Evolutionary conservation across 2,888 invertebrate genomes (phyloP).

Genomic region (Eilema griseolum): DNA sequence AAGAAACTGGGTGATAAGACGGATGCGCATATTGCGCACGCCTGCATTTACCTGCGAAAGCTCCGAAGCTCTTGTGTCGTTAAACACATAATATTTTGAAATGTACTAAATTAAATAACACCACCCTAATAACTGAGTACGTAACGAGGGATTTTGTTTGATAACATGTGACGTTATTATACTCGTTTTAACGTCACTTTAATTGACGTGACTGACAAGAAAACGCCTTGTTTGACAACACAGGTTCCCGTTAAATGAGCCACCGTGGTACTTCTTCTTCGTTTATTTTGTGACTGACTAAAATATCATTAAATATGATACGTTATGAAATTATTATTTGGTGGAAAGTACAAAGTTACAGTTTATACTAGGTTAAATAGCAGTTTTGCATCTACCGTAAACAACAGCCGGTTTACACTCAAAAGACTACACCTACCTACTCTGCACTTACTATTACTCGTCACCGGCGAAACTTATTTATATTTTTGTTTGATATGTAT

Average conservation of each 20-base stretch:
- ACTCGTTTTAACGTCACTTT: constrained; percentile 53
- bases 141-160: constrained; percentile 43
- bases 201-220: constrained; percentile 59
- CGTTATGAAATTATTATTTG: not conserved
- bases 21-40: too few relatives aligned
- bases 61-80: too few relatives aligned
- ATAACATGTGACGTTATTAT: constrained; percentile 42
- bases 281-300: not conserved
- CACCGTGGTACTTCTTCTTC: constrained; percentile 22
- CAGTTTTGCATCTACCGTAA: too few relatives aligned
- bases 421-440: too few relatives aligned
- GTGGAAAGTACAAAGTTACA: too few relatives aligned
- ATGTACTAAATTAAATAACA: constrained; percentile 8
- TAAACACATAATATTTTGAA: not conserved
- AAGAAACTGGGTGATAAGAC: too few relatives aligned
- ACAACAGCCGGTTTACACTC: too few relatives aligned
- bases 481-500: too few relatives aligned
- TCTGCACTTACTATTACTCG: too few relatives aligned
- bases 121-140: constrained; percentile 28
- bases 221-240: constrained; percentile 44
- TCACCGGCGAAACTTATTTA: too few relatives aligned
- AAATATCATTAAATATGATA: not conserved
- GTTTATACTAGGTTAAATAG: too few relatives aligned
- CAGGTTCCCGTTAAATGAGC: constrained; percentile 40
- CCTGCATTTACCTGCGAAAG: too few relatives aligned